Conservation (phyloP, 2,113 vertebrate genomes). For the Chroicocephalus ridibundus region DNA sequence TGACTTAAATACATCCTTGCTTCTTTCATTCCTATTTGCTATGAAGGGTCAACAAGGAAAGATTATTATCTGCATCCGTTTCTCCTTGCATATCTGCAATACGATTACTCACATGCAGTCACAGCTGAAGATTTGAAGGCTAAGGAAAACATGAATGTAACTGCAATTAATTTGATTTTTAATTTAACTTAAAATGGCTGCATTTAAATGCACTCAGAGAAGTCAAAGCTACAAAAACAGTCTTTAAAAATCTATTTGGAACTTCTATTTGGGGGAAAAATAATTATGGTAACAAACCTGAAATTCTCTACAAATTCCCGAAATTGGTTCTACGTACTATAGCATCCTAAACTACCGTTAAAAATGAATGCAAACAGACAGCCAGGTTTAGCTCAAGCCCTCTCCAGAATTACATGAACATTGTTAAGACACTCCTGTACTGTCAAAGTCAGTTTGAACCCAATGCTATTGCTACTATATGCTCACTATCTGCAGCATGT, state of each 20-base stretch:
- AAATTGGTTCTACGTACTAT: accelerated
- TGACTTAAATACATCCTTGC: not conserved
- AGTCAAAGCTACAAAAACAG: not conserved
- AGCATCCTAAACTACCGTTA: not conserved
- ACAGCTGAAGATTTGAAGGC: not conserved
- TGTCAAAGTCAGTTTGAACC: not conserved
- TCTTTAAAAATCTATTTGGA: not conserved
- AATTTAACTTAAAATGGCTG: not conserved
- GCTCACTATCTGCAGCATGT: not conserved
- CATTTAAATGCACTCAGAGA: not conserved
- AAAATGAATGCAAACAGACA: not conserved
- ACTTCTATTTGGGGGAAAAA: not conserved
- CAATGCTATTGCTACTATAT: not conserved
- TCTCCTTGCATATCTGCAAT: not conserved
- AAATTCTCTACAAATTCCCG: not conserved
- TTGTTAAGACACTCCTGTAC: not conserved
- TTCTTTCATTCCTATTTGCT: not conserved
- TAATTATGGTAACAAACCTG: not conserved
- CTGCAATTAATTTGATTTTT: not conserved
- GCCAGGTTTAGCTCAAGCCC: not conserved
- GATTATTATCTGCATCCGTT: not conserved
- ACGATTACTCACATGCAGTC: not conserved
- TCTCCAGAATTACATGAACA: not conserved
- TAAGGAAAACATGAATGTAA: not conserved
- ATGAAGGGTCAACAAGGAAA: not conserved